Evolutionary conservation across 2,888 invertebrate species (phyloP).

Genomic region (Eristalis arbustorum): DNA sequence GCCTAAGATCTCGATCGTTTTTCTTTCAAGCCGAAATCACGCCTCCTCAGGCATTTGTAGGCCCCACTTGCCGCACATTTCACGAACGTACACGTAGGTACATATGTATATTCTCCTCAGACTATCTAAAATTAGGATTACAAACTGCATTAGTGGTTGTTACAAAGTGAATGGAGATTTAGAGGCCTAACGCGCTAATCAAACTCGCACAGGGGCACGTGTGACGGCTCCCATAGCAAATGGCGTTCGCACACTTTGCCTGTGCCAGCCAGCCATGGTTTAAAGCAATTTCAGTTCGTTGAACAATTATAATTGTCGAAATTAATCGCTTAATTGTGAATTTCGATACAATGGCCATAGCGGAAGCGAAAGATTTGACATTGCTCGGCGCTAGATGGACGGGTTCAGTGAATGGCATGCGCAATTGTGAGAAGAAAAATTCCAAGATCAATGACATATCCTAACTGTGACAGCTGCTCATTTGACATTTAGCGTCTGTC

Average conservation of each 20-base stretch:
- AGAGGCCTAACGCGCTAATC: constrained; percentile 14
- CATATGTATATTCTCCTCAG: constrained; percentile 31
- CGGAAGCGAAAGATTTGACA: not conserved
- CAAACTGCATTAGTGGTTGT: constrained; percentile 18
- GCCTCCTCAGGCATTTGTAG: constrained; percentile 63
- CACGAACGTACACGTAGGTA: not conserved
- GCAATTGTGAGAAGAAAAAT: no score
- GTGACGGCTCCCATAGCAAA: constrained; percentile 11
- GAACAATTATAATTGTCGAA: not conserved
- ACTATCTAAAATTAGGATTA: constrained; percentile 37
- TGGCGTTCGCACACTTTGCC: constrained; percentile 1
- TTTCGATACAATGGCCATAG: not conserved
- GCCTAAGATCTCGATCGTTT: constrained; percentile 43
- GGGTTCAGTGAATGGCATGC: not conserved
- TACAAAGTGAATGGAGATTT: constrained; percentile 52
- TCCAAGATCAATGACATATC: not conserved
- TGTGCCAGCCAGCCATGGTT: not conserved
- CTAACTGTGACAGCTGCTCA: not conserved
- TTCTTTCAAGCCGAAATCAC: constrained; percentile 27
- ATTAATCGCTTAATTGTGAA: not conserved
- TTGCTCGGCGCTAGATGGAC: not conserved
- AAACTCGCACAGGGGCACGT: constrained; percentile 1
- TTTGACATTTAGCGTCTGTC: not conserved
- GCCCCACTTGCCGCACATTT: constrained; percentile 48
- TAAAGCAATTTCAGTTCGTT: not conserved